Evolutionary conservation across 2,888 invertebrate genomes (phyloP), one percentile per base, ranked within the genome.

Genomic region (Trichopoda pennipes): DNA sequence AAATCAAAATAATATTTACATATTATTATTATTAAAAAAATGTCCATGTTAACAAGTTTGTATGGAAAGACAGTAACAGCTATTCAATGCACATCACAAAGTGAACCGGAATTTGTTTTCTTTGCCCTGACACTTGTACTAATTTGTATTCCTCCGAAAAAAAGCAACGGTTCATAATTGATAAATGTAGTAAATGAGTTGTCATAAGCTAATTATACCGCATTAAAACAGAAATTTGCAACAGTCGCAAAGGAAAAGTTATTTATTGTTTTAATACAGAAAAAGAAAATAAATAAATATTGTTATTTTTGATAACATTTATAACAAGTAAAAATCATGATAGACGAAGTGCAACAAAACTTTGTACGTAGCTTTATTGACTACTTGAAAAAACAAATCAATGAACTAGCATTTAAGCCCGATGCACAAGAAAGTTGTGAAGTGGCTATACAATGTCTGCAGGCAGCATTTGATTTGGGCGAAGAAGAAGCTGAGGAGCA

Each of bases 381-480:
- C 35, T 91, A 90, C 81, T 74, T 91, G 23, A 89, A 90, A 85
- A 87, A 88, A 73, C 90, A 91, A 79, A 87, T 89, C 42, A 88
- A 88, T 56, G 85, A 86, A 0, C 85, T 86, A 28, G 68, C 84
- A 3, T 88, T 91, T 75, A 85, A 89, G 8, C 85, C 90, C 21
- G 91, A 91, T 86, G 89, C 88, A 32, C 87, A 89, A 23, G 91
- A 91, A 85, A 91, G 91, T 83, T 86, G 98, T 66, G 98, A 98
- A 92, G 99, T 99, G 77, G 97, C 98, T 49, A 94, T 96, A 85
- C 98, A 99, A 92, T 99, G 99, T 91, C 92, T 98, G 85, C 97
- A 98, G 91, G 95, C 96, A 61, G 96, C 97, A 9, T 99, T 96
- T 90, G 95, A 94, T 85, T 92, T 98, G 1, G 92, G 85, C 4